phyloP scores from a whole-genome alignment of 35 echinoderm and acorn worm genomes.

The Patiria miniata region DNA sequence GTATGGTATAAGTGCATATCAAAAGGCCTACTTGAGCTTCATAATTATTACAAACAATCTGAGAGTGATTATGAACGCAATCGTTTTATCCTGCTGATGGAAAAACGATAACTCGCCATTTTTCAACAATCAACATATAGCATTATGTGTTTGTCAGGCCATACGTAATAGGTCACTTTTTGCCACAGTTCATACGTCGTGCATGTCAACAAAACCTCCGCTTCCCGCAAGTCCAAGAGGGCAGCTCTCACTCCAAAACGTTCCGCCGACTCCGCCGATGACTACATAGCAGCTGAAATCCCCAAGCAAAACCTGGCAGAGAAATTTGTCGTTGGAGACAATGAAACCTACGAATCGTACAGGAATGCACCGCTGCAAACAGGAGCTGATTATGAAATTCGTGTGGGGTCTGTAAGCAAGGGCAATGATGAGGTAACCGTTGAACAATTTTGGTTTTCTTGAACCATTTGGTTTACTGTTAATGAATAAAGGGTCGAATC shows the following conservation, averaged over 20 bases:
- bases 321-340: constrained; percentile 60
- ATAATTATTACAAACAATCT: no score
- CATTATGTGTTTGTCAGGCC: no score
- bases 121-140: no score
- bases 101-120: no score
- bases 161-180: no score
- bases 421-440: background rate
- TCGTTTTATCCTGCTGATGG: no score
- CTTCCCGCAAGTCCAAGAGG: background rate
- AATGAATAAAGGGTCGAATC: no score
- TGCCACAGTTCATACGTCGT: background rate
- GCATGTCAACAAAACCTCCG: background rate
- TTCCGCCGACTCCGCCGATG: constrained; percentile 32
- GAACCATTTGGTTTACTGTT: no score
- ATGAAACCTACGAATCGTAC: constrained; percentile 56
- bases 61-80: no score
- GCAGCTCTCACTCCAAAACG: background rate
- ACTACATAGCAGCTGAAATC: constrained; percentile 62
- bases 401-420: constrained; percentile 47
- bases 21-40: no score
- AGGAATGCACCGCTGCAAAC: constrained; percentile 65
- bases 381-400: constrained; percentile 44
- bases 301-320: constrained; percentile 31
- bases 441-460: no score
- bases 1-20: no score